Evolutionary conservation across 35 echinoderm and acorn worm species (phyloP), one percentile per base, ranked within the genome.

Genomic region (Strongylocentrotus purpuratus): DNA sequence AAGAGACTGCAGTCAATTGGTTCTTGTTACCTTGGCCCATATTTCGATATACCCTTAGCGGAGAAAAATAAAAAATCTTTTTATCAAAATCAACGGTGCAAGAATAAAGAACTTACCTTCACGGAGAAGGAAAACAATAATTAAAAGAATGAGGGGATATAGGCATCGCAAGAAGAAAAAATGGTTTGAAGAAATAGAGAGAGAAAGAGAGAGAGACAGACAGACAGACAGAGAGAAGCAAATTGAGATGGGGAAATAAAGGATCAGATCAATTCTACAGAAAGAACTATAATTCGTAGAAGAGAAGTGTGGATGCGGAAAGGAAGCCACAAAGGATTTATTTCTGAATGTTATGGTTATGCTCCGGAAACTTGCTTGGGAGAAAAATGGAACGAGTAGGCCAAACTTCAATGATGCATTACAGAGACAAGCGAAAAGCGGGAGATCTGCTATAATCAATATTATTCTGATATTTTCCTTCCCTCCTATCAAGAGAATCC

Each of bases 371-470:
- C 65, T 78, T 7, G 65, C 15, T 78, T 78, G 28, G 28, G 65
- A 78, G 20, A 8, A 78, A n/a, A 78, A 78, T 78, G 28, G 65
- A 78, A 22, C 20, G 65, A 22, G 65, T 78, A 28, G 15, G 18
- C 4, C 65, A 78, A 78, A 28, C 20, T 78, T 78, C 28, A n/a
- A 22, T 78, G 65, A 78, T 28, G 65, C 65, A 78, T 78, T 78
- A 78, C 65, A 22, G 65, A 78, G 20, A 78, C 65, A 78, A 78
- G 65, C 65, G 65, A 78, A 78, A 78, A n/a, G 28, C 65, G 65
- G 65, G 65, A 78, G 65, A 78, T 78, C 65, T 78, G 15, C 65
- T 78, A 78, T 78, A 78, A 78, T 78, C 65, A 78, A 78, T 78
- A 78, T 78, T 78, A 78, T 78, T 78, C 20, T 78, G 65, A 78